phyloP scores from a whole-genome alignment of 2,888 invertebrate genomes.

The Xylota sylvarum region DNA sequence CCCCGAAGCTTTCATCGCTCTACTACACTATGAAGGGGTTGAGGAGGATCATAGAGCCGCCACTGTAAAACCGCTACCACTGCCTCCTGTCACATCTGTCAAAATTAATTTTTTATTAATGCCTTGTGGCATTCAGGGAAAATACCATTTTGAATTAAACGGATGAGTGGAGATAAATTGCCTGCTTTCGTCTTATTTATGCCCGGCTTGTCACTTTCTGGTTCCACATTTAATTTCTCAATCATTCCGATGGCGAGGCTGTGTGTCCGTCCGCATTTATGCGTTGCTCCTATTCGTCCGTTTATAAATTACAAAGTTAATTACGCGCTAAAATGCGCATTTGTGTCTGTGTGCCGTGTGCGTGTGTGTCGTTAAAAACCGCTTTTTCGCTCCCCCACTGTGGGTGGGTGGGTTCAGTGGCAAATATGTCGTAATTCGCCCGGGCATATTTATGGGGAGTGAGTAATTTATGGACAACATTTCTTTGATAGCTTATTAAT shows the following conservation, averaged over 20 bases:
- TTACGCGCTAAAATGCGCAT: constrained; percentile 71
- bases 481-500: constrained; percentile 70
- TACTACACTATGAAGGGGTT: constrained; percentile 25
- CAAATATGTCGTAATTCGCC: constrained; percentile 57
- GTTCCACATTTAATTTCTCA: constrained; percentile 69
- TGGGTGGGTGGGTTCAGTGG: constrained; percentile 48
- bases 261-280: constrained; percentile 20
- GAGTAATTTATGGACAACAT: constrained; percentile 53
- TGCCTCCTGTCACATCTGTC: constrained; percentile 65
- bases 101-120: constrained; percentile 75
- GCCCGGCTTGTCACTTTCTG: constrained; percentile 67
- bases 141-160: constrained; percentile 74
- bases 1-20: constrained; percentile 42
- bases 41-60: constrained; percentile 16
- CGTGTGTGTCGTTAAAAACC: constrained; percentile 16
- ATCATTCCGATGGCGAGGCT: constrained; percentile 42
- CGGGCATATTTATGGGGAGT: constrained; percentile 41
- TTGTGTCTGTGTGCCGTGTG: constrained; percentile 37
- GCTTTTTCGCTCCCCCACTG: too few relatives aligned
- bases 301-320: constrained; percentile 71
- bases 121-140: constrained; percentile 63
- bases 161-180: constrained; percentile 76
- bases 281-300: constrained; percentile 62
- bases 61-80: neutral
- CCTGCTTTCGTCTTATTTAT: constrained; percentile 75